phyloP scores from a whole-genome alignment of 2,797 vertebrate genomes.

The Halcyon chelicuti region DNA sequence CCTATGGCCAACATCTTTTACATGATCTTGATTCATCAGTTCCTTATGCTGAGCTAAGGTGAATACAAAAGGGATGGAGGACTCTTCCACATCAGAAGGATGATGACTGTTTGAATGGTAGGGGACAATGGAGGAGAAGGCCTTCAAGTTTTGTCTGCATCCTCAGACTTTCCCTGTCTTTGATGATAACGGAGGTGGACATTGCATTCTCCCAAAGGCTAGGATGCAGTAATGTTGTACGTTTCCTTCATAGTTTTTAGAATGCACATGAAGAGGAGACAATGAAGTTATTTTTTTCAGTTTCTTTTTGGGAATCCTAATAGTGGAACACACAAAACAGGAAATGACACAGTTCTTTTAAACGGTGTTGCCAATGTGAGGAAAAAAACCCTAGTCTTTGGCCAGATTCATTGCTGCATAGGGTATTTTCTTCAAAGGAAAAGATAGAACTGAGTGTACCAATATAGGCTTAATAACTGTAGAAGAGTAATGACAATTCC shows the following conservation, averaged over 20 bases:
- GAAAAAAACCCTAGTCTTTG: neutral
- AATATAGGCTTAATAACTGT: neutral
- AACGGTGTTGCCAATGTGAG: neutral
- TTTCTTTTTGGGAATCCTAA: neutral
- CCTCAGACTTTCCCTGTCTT: neutral
- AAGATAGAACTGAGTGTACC: neutral
- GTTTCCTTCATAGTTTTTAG: neutral
- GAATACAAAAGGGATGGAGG: neutral
- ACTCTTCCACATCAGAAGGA: neutral
- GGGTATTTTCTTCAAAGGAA: neutral
- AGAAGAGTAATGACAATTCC: neutral
- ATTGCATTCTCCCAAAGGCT: neutral
- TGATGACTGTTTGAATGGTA: neutral
- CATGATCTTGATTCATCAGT: neutral
- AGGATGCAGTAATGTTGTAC: neutral
- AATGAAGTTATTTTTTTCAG: neutral
- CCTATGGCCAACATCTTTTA: neutral
- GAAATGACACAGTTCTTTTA: neutral
- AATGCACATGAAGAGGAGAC: neutral
- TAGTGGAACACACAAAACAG: neutral
- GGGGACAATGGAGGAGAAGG: neutral
- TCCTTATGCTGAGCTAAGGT: neutral
- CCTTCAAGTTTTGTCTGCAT: neutral
- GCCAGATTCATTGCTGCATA: neutral
- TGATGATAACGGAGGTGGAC: neutral